phyloP scores from a whole-genome alignment of 2,888 invertebrate genomes.

The Augochlorella aurata region DNA sequence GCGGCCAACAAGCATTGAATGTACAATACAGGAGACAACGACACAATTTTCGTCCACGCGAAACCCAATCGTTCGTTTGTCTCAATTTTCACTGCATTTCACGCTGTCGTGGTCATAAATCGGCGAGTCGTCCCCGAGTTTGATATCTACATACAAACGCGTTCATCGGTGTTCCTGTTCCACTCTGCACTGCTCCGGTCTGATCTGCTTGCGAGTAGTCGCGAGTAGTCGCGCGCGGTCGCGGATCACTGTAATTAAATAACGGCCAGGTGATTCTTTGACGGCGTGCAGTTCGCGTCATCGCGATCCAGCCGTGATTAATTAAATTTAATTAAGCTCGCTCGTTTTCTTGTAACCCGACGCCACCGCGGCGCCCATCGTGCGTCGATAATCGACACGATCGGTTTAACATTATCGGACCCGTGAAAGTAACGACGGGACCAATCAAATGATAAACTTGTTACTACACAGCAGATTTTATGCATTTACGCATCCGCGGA shows the following conservation, averaged over 20 bases:
- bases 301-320: slow-evolving; percentile 28
- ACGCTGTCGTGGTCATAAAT: slow-evolving; percentile 16
- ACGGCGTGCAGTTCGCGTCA: slow-evolving; percentile 15
- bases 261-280: slow-evolving; percentile 24
- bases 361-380: neutral
- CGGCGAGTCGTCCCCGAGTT: slow-evolving; percentile 19
- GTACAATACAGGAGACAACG: slow-evolving; percentile 4
- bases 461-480: neutral
- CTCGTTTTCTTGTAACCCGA: slow-evolving; percentile 26
- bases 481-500: neutral
- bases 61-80: slow-evolving; percentile 28
- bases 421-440: neutral
- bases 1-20: neutral
- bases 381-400: slow-evolving; percentile 23
- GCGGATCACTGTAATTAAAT: slow-evolving; percentile 24
- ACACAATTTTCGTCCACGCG: slow-evolving; percentile 14
- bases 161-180: slow-evolving; percentile 13
- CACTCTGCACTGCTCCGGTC: neutral
- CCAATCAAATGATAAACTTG: slow-evolving; percentile 8
- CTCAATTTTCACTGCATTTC: slow-evolving; percentile 28
- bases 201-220: neutral
- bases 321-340: slow-evolving; percentile 29
- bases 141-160: neutral
- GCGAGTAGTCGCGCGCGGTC: neutral
- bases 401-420: slow-evolving; percentile 12